Base-by-base conservation (phyloP, 2,888 invertebrate genomes). In the Coelinius sp. region DNA sequence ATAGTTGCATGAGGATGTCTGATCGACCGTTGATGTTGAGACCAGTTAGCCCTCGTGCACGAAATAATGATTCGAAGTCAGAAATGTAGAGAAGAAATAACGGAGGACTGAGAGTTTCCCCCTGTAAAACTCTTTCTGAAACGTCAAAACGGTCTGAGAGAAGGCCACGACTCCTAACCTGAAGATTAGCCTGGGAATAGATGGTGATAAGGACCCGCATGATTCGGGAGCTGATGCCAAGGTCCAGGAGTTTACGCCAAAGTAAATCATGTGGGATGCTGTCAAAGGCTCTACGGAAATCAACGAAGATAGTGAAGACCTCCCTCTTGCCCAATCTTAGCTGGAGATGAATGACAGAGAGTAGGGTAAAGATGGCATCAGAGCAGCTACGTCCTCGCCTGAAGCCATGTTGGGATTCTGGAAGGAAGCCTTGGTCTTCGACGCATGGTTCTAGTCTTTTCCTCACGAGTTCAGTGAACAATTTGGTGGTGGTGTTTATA, bases 311-410 rank as follows among this genome's bases (percentile, higher is more conserved):
- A 0, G 44, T 71, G 14, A 41, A 67, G 8, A 70, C 46, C n/a
- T 46, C 17, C 7, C 17, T 17, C 14, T 17, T 17, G 17, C 7
- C 14, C 6, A 17, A 14, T 8, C 46, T 46, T 2, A 67, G 7
- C 14, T 78, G 68, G 7, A 76, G 56, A 0, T 73, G 71, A 20
- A 64, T 46, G 12, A 44, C 49, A 7, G 71, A 8, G 2, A 44
- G 64, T 5, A 78, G 49, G 0, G 70, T 65, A 68, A 79, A 80
- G 0, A 77, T 73, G 59, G 78, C 74, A 44, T 81, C 77, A 46
- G 70, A 31, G 8, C 70, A 73, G n/a, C 75, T 27, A 22, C 52
- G 62, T 4, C 53, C 63, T 35, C 63, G 59, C 25, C 68, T 64
- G 52, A 76, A 79, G 7, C 71, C 75, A 3, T 73, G 72, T 62